Evolutionary conservation across 2,113 vertebrate species (phyloP).

Genomic region (Thalassoma bifasciatum): DNA sequence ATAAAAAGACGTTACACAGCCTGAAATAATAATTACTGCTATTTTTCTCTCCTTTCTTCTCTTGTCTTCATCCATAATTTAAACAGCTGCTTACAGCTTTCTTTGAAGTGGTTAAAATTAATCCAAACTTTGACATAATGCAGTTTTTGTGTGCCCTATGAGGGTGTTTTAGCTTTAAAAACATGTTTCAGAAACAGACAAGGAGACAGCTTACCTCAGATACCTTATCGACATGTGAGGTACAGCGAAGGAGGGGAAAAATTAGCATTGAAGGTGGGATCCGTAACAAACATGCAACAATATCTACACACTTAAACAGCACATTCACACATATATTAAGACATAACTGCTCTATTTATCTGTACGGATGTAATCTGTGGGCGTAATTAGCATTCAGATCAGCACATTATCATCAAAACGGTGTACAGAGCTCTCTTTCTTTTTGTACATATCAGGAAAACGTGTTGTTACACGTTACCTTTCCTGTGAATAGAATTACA

Average conservation of each 20-base stretch:
- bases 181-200: neutral
- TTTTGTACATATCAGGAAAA: too few relatives aligned
- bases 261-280: neutral
- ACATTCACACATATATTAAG: neutral
- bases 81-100: neutral
- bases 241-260: neutral
- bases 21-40: constrained; percentile 53
- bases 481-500: too few relatives aligned
- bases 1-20: constrained; percentile 55
- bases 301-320: neutral
- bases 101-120: neutral
- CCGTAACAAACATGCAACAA: neutral
- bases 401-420: too few relatives aligned
- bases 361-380: neutral
- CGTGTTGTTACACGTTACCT: too few relatives aligned
- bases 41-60: constrained; percentile 19
- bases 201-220: neutral
- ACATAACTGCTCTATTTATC: neutral
- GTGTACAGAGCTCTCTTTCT: too few relatives aligned
- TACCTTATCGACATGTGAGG: neutral
- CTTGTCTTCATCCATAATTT: neutral
- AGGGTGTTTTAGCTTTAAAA: neutral
- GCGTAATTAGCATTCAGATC: neutral
- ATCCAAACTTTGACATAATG: neutral
- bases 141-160: neutral